Percentiles rank a stretch among this genome's conserved stretches.
Conservation (phyloP, 2,113 vertebrate genomes). For the Rhipidura dahli region DNA sequence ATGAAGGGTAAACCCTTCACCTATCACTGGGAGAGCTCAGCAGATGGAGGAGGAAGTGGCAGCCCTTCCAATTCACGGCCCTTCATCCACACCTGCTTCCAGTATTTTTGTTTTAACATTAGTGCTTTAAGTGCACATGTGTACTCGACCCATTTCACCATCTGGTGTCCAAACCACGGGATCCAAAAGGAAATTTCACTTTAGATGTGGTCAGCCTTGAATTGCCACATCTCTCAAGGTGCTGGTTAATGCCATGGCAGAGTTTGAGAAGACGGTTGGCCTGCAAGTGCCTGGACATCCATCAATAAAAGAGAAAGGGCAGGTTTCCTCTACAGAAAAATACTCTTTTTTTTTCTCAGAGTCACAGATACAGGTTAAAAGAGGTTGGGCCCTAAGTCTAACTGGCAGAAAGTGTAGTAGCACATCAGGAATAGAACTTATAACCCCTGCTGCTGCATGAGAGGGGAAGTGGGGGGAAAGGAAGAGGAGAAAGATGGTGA, state of each 20-base stretch:
- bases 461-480: not conserved
- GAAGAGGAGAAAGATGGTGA: not conserved
- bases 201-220: not conserved
- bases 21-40: not conserved
- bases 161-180: not conserved
- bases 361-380: not conserved
- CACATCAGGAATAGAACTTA: not conserved
- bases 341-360: not conserved
- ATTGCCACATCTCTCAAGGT: not conserved
- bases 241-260: not conserved
- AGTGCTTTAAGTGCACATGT: not conserved
- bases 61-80: not conserved
- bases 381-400: not conserved
- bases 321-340: not conserved
- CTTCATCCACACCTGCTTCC: not conserved
- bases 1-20: slow-evolving; percentile 28
- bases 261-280: not conserved
- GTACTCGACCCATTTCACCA: not conserved
- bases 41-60: not conserved
- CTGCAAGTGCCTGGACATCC: not conserved
- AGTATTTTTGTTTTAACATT: not conserved
- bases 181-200: not conserved
- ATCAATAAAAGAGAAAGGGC: not conserved
- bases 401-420: not conserved
- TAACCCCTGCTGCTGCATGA: not conserved